These are phyloP conservation scores for Hemicrepidius hirtus DNA, from an alignment of 2,888 invertebrate genomes.

Conservation along the genomic window DNA sequence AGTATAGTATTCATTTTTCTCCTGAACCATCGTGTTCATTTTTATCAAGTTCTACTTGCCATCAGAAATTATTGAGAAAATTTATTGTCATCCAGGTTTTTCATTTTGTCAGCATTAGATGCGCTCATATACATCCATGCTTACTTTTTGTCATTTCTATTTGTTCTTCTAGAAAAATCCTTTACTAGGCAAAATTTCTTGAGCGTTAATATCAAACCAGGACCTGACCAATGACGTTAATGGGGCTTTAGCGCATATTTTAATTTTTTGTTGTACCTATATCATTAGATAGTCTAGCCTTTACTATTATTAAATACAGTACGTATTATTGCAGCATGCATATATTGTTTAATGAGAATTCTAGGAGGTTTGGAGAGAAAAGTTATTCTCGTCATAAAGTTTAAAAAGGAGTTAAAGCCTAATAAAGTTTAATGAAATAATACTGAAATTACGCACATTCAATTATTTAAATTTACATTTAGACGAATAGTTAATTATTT, in stretches of 20 bases:
- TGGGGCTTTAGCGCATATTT: slow-evolving; percentile 29
- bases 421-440: slow-evolving; percentile 38
- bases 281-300: slow-evolving; percentile 32
- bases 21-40: too few relatives aligned
- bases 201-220: too few relatives aligned
- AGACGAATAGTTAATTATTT: not conserved
- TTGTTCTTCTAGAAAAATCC: too few relatives aligned
- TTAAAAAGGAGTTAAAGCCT: slow-evolving; percentile 37
- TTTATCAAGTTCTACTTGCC: too few relatives aligned
- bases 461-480: slow-evolving; percentile 3
- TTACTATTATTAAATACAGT: slow-evolving; percentile 39
- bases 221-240: too few relatives aligned
- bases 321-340: slow-evolving; percentile 32
- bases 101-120: too few relatives aligned
- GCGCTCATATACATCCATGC: too few relatives aligned
- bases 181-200: too few relatives aligned
- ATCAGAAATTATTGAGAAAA: too few relatives aligned
- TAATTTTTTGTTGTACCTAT: slow-evolving; percentile 33
- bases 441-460: slow-evolving; percentile 32
- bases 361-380: slow-evolving; percentile 40
- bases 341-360: slow-evolving; percentile 36
- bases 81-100: too few relatives aligned
- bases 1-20: too few relatives aligned
- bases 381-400: slow-evolving; percentile 42
- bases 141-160: too few relatives aligned